Conservation (phyloP, 2,113 vertebrate genomes). For the Hypocryptadius cinnamomeus region DNA sequence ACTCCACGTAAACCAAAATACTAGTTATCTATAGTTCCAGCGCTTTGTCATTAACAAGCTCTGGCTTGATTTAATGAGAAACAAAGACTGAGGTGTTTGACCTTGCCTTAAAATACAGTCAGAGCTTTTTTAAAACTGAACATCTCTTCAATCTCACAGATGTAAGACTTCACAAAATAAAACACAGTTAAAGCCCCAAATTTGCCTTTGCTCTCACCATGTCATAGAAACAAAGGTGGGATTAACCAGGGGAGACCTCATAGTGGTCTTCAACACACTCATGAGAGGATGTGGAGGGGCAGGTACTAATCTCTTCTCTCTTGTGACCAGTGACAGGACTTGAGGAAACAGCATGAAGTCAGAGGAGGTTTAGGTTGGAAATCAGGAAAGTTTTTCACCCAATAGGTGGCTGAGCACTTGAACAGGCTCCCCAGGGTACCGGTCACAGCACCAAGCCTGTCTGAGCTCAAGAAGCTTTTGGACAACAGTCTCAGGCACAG, state of each 20-base stretch:
- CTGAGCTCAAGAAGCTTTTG: background rate
- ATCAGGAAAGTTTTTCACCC: background rate
- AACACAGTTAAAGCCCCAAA: accelerated
- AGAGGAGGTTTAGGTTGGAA: background rate
- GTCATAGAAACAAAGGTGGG: background rate
- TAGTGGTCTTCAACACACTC: background rate
- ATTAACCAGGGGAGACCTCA: background rate
- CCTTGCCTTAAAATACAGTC: background rate
- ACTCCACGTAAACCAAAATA: background rate
- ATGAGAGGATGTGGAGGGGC: accelerated
- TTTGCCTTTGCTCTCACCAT: background rate
- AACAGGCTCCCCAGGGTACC: background rate
- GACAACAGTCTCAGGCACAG: background rate
- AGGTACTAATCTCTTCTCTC: background rate
- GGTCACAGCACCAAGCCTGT: background rate
- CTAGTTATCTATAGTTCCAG: background rate
- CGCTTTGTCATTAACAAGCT: background rate
- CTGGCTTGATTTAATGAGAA: background rate
- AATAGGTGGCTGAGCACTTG: background rate
- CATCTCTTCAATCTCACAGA: background rate
- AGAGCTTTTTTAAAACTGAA: background rate
- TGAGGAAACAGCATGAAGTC: background rate
- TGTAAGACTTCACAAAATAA: background rate
- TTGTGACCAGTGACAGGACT: background rate
- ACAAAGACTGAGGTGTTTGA: background rate